Evolutionary conservation across 2,113 vertebrate species (phyloP).

Genomic region (Microcebus tavaratra): DNA sequence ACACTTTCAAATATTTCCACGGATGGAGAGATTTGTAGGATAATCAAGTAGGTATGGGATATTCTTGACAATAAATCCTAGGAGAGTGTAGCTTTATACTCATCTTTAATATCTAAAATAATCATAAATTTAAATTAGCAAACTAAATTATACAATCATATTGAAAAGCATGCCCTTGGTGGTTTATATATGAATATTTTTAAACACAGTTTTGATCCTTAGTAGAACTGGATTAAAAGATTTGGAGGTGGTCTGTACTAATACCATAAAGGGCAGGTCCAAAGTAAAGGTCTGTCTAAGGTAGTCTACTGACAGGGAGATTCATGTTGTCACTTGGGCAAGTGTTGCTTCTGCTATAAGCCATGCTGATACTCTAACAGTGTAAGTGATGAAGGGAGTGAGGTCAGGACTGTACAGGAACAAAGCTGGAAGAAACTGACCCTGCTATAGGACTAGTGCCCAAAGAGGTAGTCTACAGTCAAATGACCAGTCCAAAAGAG

Average conservation of each 20-base stretch:
- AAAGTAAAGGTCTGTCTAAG: background rate
- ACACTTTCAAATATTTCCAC: constrained; percentile 14
- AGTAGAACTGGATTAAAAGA: background rate
- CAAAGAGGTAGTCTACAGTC: background rate
- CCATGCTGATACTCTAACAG: constrained; percentile 10
- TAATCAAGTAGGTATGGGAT: background rate
- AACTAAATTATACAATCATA: background rate
- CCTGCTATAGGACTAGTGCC: constrained; percentile 23
- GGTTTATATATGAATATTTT: background rate
- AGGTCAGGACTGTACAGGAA: constrained; percentile 51
- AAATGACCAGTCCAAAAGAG: background rate
- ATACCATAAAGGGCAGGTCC: background rate
- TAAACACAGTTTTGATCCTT: background rate
- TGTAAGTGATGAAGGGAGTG: background rate
- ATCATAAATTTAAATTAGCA: constrained; percentile 23
- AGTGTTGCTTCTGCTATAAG: constrained; percentile 13
- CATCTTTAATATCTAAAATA: constrained; percentile 27
- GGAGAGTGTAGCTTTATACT: background rate
- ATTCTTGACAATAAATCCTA: constrained; percentile 4
- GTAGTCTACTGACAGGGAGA: background rate
- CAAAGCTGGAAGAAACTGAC: constrained; percentile 57
- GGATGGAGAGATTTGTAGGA: background rate
- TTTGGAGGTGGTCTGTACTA: background rate
- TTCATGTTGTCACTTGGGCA: background rate
- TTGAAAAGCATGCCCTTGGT: background rate